A percentile compares a stretch with the other conserved stretches of the same genome.
Evolutionary conservation across 2,113 vertebrate species (phyloP).

Genomic region (Oncorhynchus masou): DNA sequence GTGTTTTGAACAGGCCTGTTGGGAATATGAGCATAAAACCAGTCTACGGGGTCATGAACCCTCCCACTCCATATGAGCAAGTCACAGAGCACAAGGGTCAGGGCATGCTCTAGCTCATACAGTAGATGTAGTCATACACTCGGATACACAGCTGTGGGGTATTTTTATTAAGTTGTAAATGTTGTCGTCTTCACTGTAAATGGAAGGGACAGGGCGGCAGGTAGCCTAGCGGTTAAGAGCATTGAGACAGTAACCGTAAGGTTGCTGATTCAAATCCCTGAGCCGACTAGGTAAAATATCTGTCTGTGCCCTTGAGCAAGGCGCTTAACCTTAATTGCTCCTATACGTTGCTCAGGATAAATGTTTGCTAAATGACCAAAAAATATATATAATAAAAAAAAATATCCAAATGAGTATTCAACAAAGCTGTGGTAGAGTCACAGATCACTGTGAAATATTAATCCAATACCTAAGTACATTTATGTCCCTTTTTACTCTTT

Average conservation of each 20-base stretch:
- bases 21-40: slow-evolving; percentile 39
- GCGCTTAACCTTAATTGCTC: too few relatives aligned
- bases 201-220: too few relatives aligned
- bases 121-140: too few relatives aligned
- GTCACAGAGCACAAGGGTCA: slow-evolving; percentile 18
- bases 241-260: too few relatives aligned
- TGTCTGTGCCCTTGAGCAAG: too few relatives aligned
- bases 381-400: too few relatives aligned
- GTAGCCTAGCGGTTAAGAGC: too few relatives aligned
- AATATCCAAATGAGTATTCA: background rate
- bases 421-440: background rate
- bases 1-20: slow-evolving; percentile 30
- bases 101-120: too few relatives aligned
- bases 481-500: background rate
- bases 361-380: too few relatives aligned
- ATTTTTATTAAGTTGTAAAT: background rate
- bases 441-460: background rate
- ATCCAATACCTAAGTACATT: background rate
- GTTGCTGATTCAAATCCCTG: too few relatives aligned
- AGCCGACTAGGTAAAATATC: too few relatives aligned
- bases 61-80: slow-evolving; percentile 38
- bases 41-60: slow-evolving; percentile 26
- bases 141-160: background rate
- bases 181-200: background rate
- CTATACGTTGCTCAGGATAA: too few relatives aligned